Conservation (phyloP, 2,113 vertebrate species). For the Cyprinodon brontotheroides region DNA sequence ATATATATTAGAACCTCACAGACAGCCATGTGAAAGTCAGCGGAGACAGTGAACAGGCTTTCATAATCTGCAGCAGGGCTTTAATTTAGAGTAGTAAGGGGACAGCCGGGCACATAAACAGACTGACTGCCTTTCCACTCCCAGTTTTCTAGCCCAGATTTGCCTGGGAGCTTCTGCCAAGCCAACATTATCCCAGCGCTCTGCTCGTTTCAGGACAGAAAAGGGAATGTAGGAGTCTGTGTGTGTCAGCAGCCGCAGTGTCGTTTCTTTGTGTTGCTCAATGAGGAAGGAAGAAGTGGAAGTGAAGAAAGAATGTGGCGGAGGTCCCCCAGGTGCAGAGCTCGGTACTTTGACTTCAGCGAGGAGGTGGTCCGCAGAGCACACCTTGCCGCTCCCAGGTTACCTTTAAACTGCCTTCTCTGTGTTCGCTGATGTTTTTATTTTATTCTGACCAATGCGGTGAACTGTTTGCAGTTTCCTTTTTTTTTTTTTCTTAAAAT, state of each 20-base stretch:
- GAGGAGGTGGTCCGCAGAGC: constrained; percentile 69
- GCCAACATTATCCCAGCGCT: constrained; percentile 31
- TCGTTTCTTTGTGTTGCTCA: constrained; percentile 20
- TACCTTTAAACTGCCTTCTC: constrained; percentile 20
- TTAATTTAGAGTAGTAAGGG: constrained; percentile 47
- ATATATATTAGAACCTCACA: constrained; percentile 12
- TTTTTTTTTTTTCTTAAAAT: neutral
- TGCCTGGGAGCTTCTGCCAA: constrained; percentile 44
- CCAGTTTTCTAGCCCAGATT: constrained; percentile 55
- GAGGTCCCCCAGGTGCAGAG: constrained; percentile 64
- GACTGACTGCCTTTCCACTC: constrained; percentile 36
- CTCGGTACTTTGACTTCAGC: constrained; percentile 77
- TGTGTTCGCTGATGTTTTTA: neutral
- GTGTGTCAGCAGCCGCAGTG: constrained; percentile 23
- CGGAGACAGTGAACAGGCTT: constrained; percentile 15
- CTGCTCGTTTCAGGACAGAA: constrained; percentile 27
- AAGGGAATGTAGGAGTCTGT: neutral
- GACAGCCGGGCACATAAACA: constrained; percentile 63
- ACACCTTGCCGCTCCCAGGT: constrained; percentile 59
- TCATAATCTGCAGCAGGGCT: constrained; percentile 59
- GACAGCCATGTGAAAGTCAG: constrained; percentile 10
- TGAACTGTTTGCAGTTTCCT: neutral
- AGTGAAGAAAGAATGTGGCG: constrained; percentile 61
- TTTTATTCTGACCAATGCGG: neutral
- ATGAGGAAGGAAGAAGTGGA: constrained; percentile 27